Evolutionary conservation across 2,797 vertebrate species (phyloP).

Genomic region (Cheirogaleus major): DNA sequence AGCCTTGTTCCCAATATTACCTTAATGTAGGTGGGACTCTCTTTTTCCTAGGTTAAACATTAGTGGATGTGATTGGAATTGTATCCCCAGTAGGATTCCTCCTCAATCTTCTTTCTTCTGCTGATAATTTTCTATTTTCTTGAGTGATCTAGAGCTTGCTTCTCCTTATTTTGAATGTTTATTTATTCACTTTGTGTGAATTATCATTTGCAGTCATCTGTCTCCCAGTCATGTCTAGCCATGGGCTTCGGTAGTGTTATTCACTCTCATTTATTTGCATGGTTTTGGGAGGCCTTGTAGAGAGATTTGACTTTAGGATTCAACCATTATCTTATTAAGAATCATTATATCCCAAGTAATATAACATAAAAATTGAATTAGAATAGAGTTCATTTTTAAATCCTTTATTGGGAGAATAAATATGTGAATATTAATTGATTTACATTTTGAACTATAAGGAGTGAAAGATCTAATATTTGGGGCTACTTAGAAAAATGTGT

Average conservation of each 20-base stretch:
- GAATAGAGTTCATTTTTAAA: background rate
- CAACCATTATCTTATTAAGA: background rate
- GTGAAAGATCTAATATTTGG: background rate
- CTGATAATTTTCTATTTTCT: background rate
- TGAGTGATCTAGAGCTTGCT: background rate
- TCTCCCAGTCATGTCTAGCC: background rate
- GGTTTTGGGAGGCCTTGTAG: background rate
- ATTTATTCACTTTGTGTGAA: background rate
- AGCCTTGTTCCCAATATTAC: background rate
- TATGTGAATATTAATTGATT: background rate
- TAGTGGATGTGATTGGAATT: background rate
- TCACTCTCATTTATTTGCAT: background rate
- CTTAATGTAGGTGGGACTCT: background rate
- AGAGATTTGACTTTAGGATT: background rate
- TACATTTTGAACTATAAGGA: background rate
- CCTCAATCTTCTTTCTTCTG: background rate
- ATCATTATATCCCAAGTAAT: background rate
- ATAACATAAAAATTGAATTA: conserved; percentile 13
- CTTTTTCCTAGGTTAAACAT: background rate
- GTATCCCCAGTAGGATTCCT: background rate
- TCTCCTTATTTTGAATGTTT: background rate
- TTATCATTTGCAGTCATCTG: background rate
- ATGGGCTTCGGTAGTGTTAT: background rate
- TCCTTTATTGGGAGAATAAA: background rate
- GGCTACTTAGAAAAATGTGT: background rate